Evolutionary conservation across 2,888 invertebrate species (phyloP), one percentile per base, ranked within the genome.

Genomic region (Phalangium opilio): DNA sequence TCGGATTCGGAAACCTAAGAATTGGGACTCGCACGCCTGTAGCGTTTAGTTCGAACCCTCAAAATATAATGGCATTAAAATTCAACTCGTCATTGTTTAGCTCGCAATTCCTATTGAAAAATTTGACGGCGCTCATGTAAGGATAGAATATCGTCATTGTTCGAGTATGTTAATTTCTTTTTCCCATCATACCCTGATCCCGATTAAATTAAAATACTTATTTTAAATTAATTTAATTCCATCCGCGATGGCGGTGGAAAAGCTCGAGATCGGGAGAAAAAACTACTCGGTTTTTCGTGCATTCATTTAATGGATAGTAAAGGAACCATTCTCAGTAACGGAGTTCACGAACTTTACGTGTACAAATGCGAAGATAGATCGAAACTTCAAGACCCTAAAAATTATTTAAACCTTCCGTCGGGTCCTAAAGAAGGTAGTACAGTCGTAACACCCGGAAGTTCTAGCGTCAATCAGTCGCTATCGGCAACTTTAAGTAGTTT

Each of bases 61-160:
- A n/a, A n/a, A n/a, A n/a, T n/a, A n/a, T n/a, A n/a, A n/a, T n/a
- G n/a, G n/a, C n/a, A n/a, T n/a, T n/a, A n/a, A n/a, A n/a, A n/a
- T n/a, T n/a, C n/a, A n/a, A n/a, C 27, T 27, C 27, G 4, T 27
- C 27, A 7, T 27, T 27, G 27, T 87, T 39, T 74, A 89, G 51
- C 72, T 93, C 52, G 82, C 84, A 5, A 79, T 93, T 45, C 90
- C 91, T 3, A 80, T 91, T 52, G 91, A 93, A 62, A 83, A 82
- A 55, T 91, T 91, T 68, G 82, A 85, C 35, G 52, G 80, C n/a
- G 84, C 89, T 15, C 91, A 91, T 66, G 77, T 91, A 2, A 75
- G 91, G 50, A 77, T 93, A 57, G 89, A 93, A 67, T 89, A 85
- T 64, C 73, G 86, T 33, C 93, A 93, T 67, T 93, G 91, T 63